Evolutionary conservation across 37 sponge, comb jelly and placozoan genomes (phyloP).

Genomic region (Axinella damicornis): DNA sequence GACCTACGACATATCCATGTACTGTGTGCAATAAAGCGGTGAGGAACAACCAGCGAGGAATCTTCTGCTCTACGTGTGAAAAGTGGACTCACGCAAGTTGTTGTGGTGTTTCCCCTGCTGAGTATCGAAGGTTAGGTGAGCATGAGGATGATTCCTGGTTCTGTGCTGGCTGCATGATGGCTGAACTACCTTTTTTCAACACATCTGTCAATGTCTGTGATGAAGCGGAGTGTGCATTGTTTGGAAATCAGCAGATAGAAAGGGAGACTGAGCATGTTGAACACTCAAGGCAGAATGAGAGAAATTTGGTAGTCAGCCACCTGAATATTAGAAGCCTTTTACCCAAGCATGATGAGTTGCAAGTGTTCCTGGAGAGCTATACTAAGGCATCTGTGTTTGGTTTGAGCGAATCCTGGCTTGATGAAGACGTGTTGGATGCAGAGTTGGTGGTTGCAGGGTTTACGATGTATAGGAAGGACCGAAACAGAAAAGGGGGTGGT

Average conservation of each 20-base stretch:
- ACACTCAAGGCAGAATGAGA: background rate
- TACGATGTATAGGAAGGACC: too few species aligned
- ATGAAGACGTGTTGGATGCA: background rate
- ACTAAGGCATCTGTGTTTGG: background rate
- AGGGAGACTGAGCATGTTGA: too few species aligned
- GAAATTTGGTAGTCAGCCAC: conserved; percentile 24
- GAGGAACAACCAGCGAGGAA: too few species aligned
- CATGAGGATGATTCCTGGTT: too few species aligned
- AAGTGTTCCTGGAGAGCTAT: conserved; percentile 11
- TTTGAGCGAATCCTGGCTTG: background rate
- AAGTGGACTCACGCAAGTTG: background rate
- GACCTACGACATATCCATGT: background rate
- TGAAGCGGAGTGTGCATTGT: too few species aligned
- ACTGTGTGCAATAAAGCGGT: too few species aligned
- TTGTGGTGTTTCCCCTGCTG: background rate
- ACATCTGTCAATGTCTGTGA: too few species aligned
- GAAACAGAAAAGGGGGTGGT: conserved; percentile 10
- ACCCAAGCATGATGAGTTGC: conserved; percentile 19
- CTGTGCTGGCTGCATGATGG: too few species aligned
- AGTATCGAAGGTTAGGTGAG: background rate
- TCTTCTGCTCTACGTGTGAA: background rate
- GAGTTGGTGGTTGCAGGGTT: too few species aligned
- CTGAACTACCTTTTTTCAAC: too few species aligned
- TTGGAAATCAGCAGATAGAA: too few species aligned
- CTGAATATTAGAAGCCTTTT: conserved; percentile 29